Evolutionary conservation across 2,797 vertebrate species (phyloP).

Genomic region (Pseudochromis fuscus): DNA sequence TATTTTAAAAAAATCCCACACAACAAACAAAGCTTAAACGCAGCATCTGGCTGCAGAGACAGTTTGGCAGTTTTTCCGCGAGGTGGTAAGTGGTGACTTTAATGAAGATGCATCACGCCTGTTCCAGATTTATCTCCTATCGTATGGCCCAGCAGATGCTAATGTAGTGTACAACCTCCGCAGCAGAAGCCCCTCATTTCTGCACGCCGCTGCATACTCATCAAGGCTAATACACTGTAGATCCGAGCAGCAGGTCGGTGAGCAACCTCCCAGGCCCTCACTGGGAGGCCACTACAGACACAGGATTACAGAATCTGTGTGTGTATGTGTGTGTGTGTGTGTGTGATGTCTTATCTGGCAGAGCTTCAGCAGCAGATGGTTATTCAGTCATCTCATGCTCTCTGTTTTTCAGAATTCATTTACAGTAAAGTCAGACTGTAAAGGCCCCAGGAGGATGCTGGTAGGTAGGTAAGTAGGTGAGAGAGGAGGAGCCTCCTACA

Average conservation of each 20-base stretch:
- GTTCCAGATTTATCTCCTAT: constrained; percentile 81
- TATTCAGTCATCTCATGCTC: constrained; percentile 39
- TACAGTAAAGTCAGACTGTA: constrained; percentile 1
- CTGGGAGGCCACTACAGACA: constrained; percentile 37
- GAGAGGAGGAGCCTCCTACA: neutral
- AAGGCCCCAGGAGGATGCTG: neutral
- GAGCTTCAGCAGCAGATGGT: constrained; percentile 59
- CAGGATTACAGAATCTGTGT: constrained; percentile 25
- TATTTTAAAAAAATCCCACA: constrained; percentile 16
- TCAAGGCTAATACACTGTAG: constrained; percentile 55
- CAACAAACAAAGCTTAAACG: constrained; percentile 65
- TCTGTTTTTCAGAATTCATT: constrained; percentile 29
- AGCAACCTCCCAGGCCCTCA: constrained; percentile 32
- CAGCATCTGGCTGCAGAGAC: constrained; percentile 76
- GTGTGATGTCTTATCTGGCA: constrained; percentile 35
- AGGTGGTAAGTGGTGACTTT: constrained; percentile 80
- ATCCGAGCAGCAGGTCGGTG: constrained; percentile 61
- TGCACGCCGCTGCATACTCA: constrained; percentile 65
- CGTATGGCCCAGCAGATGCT: constrained; percentile 86
- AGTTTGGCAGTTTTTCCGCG: constrained; percentile 78
- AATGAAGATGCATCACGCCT: constrained; percentile 86
- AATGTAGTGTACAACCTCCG: constrained; percentile 74
- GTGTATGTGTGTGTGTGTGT: neutral
- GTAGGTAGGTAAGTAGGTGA: too few relatives aligned
- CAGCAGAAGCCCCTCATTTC: constrained; percentile 59